A percentile compares a stretch with the other conserved stretches of the same genome.
Evolutionary conservation across 2,797 vertebrate species (phyloP).

Genomic region (Champsocephalus gunnari): DNA sequence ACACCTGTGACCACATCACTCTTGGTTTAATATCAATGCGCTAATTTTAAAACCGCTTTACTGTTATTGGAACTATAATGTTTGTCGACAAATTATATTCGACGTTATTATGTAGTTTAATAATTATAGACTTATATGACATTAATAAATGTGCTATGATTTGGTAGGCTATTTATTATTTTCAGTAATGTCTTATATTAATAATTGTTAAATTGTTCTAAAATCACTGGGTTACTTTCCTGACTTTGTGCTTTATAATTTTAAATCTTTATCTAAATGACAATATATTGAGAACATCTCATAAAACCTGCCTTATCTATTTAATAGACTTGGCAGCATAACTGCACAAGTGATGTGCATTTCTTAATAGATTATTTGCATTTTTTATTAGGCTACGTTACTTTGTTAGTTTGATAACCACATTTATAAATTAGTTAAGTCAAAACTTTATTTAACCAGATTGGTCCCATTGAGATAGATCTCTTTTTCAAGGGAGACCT

Average conservation of each 20-base stretch:
- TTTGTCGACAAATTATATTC: no score
- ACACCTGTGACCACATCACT: conserved; percentile 41
- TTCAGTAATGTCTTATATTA: background rate
- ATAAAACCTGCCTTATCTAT: background rate
- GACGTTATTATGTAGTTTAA: background rate
- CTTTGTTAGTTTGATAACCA: background rate
- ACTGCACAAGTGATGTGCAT: background rate
- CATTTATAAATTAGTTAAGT: background rate
- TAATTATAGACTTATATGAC: background rate
- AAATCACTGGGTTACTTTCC: background rate
- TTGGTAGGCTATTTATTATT: background rate
- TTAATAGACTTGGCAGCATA: background rate
- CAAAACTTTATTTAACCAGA: no score
- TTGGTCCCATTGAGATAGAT: no score
- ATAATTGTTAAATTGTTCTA: background rate
- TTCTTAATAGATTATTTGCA: background rate
- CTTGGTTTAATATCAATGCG: conserved; percentile 20
- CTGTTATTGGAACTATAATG: background rate
- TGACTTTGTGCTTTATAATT: background rate
- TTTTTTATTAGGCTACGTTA: background rate
- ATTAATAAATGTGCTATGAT: background rate
- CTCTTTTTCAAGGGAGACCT: no score
- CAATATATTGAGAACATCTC: background rate
- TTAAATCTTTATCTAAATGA: background rate
- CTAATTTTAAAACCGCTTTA: background rate